These are phyloP conservation scores for Pterostichus niger DNA, from an alignment of 2,888 invertebrate genomes.

Conservation along the genomic window DNA sequence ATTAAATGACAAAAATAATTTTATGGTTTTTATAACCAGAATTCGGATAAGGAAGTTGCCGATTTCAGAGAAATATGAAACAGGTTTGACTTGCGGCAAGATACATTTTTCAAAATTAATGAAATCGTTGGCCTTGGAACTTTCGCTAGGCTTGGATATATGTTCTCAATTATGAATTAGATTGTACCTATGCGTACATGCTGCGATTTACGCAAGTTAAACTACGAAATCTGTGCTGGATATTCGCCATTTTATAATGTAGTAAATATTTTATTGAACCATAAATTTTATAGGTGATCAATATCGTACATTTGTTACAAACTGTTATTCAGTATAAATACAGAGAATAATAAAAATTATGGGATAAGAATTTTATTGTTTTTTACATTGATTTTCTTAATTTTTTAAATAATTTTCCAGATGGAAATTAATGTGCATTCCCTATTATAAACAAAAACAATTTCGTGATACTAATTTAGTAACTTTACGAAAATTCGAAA, in stretches of 20 bases:
- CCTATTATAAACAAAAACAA: too few species aligned
- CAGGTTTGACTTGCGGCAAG: background rate
- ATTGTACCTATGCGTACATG: conserved; percentile 8
- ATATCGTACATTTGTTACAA: too few species aligned
- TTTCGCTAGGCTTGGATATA: conserved; percentile 20
- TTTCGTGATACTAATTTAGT: too few species aligned
- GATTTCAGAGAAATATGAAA: background rate
- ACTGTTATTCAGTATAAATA: too few species aligned
- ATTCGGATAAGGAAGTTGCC: background rate
- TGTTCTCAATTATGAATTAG: conserved; percentile 32
- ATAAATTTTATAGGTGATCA: too few species aligned
- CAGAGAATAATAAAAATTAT: too few species aligned
- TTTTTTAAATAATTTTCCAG: too few species aligned
- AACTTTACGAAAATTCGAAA: background rate
- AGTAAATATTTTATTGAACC: too few species aligned
- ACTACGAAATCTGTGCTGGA: background rate
- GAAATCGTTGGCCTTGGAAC: conserved; percentile 32
- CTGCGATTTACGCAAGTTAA: background rate
- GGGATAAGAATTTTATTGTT: too few species aligned
- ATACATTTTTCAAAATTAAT: conserved; percentile 36
- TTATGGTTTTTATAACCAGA: background rate
- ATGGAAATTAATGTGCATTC: too few species aligned
- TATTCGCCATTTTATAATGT: background rate
- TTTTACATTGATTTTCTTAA: too few species aligned
- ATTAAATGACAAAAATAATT: background rate